Percentiles rank a stretch among this genome's conserved stretches.
These are phyloP conservation scores for Sphaeridia pumilis DNA, from an alignment of 2,888 invertebrate genomes.

Conservation along the genomic window DNA sequence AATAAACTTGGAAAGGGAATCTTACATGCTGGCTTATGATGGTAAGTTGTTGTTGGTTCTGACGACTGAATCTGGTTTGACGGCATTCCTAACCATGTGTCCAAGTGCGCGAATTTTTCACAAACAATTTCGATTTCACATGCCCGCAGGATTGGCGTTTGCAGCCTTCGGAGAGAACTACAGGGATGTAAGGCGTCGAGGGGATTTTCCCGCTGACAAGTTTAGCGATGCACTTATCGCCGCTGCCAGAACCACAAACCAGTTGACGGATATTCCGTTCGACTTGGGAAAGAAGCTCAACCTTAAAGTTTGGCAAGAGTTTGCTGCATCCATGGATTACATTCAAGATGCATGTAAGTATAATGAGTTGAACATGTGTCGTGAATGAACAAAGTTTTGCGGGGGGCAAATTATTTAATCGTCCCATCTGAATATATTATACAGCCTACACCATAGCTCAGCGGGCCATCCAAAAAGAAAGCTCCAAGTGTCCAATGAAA, in stretches of 20 bases:
- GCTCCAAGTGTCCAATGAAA: too few relatives aligned
- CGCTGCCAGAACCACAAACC: neutral
- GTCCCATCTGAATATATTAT: too few relatives aligned
- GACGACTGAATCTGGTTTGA: too few relatives aligned
- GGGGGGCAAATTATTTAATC: too few relatives aligned
- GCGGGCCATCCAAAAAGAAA: too few relatives aligned
- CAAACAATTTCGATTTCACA: too few relatives aligned
- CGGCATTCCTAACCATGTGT: too few relatives aligned
- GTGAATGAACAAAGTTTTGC: too few relatives aligned
- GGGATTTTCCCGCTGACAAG: neutral
- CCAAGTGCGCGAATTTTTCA: too few relatives aligned
- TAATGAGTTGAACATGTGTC: neutral
- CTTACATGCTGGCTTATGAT: neutral
- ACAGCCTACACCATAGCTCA: too few relatives aligned
- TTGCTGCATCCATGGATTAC: constrained; percentile 54
- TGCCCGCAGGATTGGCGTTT: neutral
- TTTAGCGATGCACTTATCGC: neutral
- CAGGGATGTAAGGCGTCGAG: neutral
- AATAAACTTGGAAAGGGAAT: neutral
- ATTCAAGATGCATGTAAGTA: constrained; percentile 50
- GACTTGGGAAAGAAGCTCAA: constrained; percentile 51
- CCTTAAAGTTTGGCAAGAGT: constrained; percentile 59
- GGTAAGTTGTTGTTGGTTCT: too few relatives aligned
- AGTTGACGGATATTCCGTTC: constrained; percentile 56
- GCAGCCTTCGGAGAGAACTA: neutral